These are phyloP conservation scores for Protaetia brevitarsis DNA, from an alignment of 1,140 invertebrate species.

Conservation along the genomic window DNA sequence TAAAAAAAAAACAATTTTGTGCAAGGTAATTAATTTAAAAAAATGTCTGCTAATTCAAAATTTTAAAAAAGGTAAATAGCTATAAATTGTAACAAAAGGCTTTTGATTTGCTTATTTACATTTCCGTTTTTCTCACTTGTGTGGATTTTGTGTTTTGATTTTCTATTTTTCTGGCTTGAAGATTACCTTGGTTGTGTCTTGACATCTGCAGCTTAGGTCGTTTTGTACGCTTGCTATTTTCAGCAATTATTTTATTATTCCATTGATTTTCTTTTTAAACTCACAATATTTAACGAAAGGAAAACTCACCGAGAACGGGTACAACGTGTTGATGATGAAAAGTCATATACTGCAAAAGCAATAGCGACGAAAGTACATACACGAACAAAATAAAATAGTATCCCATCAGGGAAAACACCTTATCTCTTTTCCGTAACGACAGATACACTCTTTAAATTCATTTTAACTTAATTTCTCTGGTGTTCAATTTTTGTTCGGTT, in stretches of 20 bases:
- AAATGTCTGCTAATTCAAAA: too few relatives aligned
- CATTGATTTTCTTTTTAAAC: not conserved
- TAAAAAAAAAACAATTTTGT: too few relatives aligned
- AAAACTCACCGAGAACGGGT: not conserved
- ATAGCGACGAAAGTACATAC: not conserved
- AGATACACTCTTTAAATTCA: slow-evolving; percentile 14
- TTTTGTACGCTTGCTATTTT: not conserved
- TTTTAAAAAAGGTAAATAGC: too few relatives aligned
- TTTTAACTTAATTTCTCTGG: slow-evolving; percentile 13
- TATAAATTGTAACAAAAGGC: too few relatives aligned
- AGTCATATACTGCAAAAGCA: not conserved
- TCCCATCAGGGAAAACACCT: not conserved
- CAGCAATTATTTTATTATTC: not conserved
- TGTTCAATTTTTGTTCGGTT: slow-evolving; percentile 31
- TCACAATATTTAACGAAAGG: not conserved
- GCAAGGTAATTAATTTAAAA: too few relatives aligned
- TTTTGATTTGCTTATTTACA: not conserved
- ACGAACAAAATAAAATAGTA: not conserved
- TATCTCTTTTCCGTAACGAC: slow-evolving; percentile 3
- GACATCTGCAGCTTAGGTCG: not conserved
- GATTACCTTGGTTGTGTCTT: not conserved
- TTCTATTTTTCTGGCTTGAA: slow-evolving; percentile 2
- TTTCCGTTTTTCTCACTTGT: not conserved
- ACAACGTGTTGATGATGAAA: not conserved
- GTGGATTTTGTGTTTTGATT: not conserved